These are phyloP conservation scores for Buceros bicornis DNA, from an alignment of 2,797 vertebrate species.

Conservation along the genomic window DNA sequence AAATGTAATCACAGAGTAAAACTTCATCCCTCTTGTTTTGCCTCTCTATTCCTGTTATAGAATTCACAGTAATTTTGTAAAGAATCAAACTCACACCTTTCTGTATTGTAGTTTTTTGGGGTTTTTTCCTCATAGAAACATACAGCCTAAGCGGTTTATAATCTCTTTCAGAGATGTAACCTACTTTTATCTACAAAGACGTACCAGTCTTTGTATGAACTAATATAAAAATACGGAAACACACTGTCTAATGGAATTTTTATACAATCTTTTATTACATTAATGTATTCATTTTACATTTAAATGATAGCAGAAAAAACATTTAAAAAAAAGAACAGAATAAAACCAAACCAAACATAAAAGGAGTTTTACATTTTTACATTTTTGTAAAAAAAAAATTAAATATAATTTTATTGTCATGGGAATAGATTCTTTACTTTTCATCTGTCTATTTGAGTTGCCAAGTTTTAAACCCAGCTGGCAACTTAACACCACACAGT, in stretches of 20 bases:
- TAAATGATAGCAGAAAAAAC: neutral
- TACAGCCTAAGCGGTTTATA: neutral
- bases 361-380: neutral
- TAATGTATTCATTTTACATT: neutral
- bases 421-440: too few species aligned
- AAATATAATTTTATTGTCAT: too few species aligned
- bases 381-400: too few species aligned
- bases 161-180: neutral
- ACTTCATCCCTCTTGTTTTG: neutral
- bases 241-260: neutral
- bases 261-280: neutral
- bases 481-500: too few species aligned
- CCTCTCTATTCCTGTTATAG: neutral
- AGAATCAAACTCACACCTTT: neutral
- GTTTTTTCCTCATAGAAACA: neutral
- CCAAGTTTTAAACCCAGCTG: too few species aligned
- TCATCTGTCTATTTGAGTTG: too few species aligned
- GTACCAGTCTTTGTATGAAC: neutral
- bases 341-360: neutral
- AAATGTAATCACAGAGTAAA: neutral
- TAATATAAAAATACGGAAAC: neutral
- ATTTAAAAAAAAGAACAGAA: neutral
- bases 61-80: neutral
- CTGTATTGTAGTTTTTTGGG: neutral
- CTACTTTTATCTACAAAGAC: neutral